phyloP scores from a whole-genome alignment of 1,140 invertebrate genomes.

The Drosophila bocqueti region DNA sequence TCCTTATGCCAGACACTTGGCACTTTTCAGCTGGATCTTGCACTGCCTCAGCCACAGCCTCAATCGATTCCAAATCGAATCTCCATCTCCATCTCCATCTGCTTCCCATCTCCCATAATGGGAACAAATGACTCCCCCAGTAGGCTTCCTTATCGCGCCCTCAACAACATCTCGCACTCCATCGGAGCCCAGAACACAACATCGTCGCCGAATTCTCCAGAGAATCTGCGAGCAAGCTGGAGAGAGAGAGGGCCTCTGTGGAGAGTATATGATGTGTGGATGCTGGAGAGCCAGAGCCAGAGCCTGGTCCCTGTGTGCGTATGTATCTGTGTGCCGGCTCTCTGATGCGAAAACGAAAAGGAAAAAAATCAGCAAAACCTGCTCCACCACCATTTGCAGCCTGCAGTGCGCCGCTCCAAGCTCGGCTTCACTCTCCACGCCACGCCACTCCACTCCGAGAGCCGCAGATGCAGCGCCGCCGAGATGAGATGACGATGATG shows the following conservation, averaged over 20 bases:
- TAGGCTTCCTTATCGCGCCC: constrained; percentile 46
- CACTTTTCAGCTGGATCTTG: neutral
- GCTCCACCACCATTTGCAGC: constrained; percentile 82
- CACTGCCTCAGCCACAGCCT: neutral
- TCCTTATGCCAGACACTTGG: neutral
- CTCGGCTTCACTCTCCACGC: constrained; percentile 16
- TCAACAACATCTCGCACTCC: constrained; percentile 51
- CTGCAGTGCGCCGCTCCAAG: constrained; percentile 59
- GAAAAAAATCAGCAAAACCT: constrained; percentile 47
- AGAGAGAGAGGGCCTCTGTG: constrained; percentile 18
- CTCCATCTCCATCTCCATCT: constrained; percentile 9
- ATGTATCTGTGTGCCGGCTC: constrained; percentile 55
- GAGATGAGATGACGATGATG: constrained; percentile 49
- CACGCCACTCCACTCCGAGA: constrained; percentile 27
- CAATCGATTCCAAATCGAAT: constrained; percentile 13
- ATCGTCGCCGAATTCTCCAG: constrained; percentile 60
- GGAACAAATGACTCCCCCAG: constrained; percentile 50
- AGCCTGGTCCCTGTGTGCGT: constrained; percentile 18
- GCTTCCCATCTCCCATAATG: constrained; percentile 31
- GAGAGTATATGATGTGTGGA: constrained; percentile 56
- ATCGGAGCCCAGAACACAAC: constrained; percentile 31
- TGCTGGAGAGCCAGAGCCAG: constrained; percentile 42
- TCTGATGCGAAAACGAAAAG: constrained; percentile 50
- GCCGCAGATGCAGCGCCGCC: constrained; percentile 44
- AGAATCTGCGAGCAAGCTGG: constrained; percentile 52